Evolutionary conservation across 2,888 invertebrate genomes (phyloP).

Genomic region (Eucera pruinosa): DNA sequence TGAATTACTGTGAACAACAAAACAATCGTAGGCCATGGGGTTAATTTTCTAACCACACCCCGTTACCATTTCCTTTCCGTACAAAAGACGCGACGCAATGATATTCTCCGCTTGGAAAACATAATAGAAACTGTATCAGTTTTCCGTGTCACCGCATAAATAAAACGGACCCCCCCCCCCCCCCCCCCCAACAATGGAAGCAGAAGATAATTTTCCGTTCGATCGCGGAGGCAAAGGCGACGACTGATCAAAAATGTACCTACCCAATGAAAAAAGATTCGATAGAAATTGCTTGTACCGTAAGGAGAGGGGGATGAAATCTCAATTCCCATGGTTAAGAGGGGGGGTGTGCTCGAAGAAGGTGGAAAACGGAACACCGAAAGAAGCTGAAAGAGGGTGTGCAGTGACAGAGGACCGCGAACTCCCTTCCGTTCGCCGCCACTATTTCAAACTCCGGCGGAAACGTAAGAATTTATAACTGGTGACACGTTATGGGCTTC

Average conservation of each 20-base stretch:
- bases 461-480: slow-evolving; percentile 69
- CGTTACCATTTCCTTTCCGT: too few species aligned
- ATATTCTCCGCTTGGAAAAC: too few species aligned
- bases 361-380: slow-evolving; percentile 17
- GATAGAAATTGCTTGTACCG: slow-evolving; percentile 9
- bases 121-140: not conserved
- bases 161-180: too few species aligned
- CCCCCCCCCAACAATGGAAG: too few species aligned
- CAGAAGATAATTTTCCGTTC: not conserved
- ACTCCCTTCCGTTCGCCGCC: slow-evolving; percentile 50
- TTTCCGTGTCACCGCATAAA: too few species aligned
- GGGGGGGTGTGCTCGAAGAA: not conserved
- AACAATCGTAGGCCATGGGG: too few species aligned
- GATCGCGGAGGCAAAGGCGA: not conserved
- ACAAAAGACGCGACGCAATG: too few species aligned
- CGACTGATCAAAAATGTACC: slow-evolving; percentile 15
- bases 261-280: not conserved
- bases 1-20: too few species aligned
- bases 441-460: slow-evolving; percentile 50
- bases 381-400: slow-evolving; percentile 28
- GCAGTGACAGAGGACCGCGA: slow-evolving; percentile 30
- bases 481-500: slow-evolving; percentile 63
- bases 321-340: slow-evolving; percentile 25
- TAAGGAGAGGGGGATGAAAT: slow-evolving; percentile 22
- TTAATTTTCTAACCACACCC: too few species aligned